Evolutionary conservation across 2,113 vertebrate genomes (phyloP).

Genomic region (Dissostichus mawsoni): DNA sequence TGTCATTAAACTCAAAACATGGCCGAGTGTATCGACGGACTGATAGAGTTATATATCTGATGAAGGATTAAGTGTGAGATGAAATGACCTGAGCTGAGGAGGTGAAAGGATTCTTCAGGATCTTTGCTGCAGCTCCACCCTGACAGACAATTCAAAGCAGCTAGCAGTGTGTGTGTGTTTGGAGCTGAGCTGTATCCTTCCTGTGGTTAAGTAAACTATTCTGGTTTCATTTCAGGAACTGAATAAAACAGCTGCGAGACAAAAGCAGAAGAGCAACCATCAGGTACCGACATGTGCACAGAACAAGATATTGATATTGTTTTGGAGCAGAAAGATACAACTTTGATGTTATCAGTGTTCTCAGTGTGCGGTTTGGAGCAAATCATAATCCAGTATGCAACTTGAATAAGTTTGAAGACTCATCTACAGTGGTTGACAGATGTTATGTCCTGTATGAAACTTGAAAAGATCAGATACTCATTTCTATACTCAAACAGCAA

Average conservation of each 20-base stretch:
- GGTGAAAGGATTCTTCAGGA: slow-evolving; percentile 59
- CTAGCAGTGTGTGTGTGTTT: not conserved
- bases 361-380: too few relatives aligned
- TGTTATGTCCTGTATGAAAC: too few relatives aligned
- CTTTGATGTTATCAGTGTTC: too few relatives aligned
- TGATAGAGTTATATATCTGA: not conserved
- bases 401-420: too few relatives aligned
- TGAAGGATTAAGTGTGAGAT: not conserved
- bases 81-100: slow-evolving; percentile 57
- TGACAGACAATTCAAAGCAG: slow-evolving; percentile 21
- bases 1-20: not conserved
- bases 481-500: too few relatives aligned
- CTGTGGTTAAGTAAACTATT: slow-evolving; percentile 2
- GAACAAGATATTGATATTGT: too few relatives aligned
- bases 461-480: too few relatives aligned
- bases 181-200: not conserved
- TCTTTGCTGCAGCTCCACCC: slow-evolving; percentile 50
- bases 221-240: slow-evolving; percentile 56
- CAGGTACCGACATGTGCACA: too few relatives aligned
- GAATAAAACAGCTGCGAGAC: slow-evolving; percentile 13
- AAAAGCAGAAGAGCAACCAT: slow-evolving; percentile 15
- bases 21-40: not conserved
- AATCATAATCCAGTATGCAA: too few relatives aligned
- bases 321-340: too few relatives aligned
- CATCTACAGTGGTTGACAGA: too few relatives aligned